Evolutionary conservation across 2,888 invertebrate species (phyloP).

Genomic region (Synergus gifuensis): DNA sequence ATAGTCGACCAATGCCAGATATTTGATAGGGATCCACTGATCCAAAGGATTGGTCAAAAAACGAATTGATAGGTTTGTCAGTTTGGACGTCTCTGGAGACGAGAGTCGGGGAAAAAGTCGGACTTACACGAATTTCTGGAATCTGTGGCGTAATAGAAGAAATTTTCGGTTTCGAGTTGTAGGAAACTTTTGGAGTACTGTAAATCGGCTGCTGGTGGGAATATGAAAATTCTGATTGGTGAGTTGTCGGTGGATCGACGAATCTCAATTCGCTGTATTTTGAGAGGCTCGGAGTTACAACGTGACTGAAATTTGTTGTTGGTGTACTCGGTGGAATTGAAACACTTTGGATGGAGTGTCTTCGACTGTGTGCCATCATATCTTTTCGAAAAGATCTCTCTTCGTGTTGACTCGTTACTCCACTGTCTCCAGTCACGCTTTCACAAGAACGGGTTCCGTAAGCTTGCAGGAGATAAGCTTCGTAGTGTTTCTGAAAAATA

Average conservation of each 20-base stretch:
- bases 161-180: not conserved
- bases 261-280: conserved; percentile 29
- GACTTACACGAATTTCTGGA: conserved; percentile 21
- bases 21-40: conserved; percentile 11
- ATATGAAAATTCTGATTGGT: not conserved
- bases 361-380: not conserved
- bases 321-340: conserved; percentile 41
- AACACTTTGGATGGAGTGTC: conserved; percentile 15
- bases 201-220: conserved; percentile 12
- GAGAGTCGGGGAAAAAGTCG: not conserved
- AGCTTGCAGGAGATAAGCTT: conserved; percentile 62
- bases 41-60: not conserved
- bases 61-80: conserved; percentile 22
- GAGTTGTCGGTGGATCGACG: not conserved
- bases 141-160: not conserved
- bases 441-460: conserved; percentile 58
- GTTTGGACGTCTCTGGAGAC: conserved; percentile 23
- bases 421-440: conserved; percentile 66
- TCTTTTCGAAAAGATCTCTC: conserved; percentile 48
- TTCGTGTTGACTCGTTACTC: conserved; percentile 66
- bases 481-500: conserved; percentile 71
- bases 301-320: conserved; percentile 17
- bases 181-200: conserved; percentile 2
- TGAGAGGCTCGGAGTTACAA: conserved; percentile 32
- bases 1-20: conserved; percentile 5